Evolutionary conservation across 2,113 vertebrate genomes (phyloP), one percentile per base, ranked within the genome.

Genomic region (Oostethus manadensis): DNA sequence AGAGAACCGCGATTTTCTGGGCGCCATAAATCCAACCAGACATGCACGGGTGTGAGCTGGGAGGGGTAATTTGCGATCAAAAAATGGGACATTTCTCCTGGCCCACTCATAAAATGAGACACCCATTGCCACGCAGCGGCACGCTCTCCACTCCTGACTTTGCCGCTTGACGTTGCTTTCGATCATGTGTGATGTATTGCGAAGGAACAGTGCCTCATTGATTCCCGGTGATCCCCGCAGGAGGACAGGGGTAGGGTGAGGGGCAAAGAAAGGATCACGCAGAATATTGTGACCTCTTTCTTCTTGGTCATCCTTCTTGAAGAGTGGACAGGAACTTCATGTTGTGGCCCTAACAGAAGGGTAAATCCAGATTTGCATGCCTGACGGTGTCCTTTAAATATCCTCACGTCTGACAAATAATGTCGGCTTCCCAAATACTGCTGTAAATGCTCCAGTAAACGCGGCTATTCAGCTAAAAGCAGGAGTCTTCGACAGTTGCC

Each of bases 181-280:
- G 22, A 87, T 88, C 85, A 88, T 81, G 73, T 78, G 71, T 76
- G 80, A 87, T 84, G 81, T 83, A 83, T 80, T 62, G 76, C 76
- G 29, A 62, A 74, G 66, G 61, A 73, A 78, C 51, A 62, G 60
- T 42, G 62, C 22, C 54, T 78, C 82, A 74, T 86, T 87, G 83
- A 78, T 87, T 86, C 81, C 70, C 78, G 69, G 70, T 56, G 75
- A 76, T 51, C 83, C 81, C 83, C 51, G 46, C 64, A 68, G 74
- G 80, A 76, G 65, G 62, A 60, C 43, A 51, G 44, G 35, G 57
- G 64, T 53, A 66, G 62, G 55, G 47, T 14, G 1, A 64, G 70
- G 62, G 74, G 57, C 54, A 71, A 73, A 65, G 62, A 55, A 58
- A 43, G 74, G 71, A 80, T 83, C 77, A 82, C 78, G 76, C 55